These are phyloP conservation scores for Petaurus breviceps DNA, from an alignment of 2,113 vertebrate genomes.

Conservation along the genomic window DNA sequence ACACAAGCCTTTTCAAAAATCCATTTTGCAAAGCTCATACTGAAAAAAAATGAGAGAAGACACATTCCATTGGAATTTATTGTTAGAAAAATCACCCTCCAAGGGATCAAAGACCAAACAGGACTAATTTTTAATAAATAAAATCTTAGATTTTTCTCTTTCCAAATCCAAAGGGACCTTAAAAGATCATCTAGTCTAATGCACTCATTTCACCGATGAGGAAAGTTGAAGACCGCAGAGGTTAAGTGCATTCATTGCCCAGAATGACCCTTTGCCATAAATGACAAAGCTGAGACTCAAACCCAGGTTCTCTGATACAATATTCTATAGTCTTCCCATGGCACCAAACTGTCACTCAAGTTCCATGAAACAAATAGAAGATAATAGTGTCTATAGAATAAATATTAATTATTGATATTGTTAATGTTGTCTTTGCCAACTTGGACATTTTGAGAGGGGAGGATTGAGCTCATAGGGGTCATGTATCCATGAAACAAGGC, in stretches of 20 bases:
- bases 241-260: background rate
- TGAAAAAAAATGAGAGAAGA: constrained; percentile 68
- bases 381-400: background rate
- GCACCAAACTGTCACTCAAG: background rate
- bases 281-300: background rate
- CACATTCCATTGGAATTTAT: constrained; percentile 68
- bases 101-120: constrained; percentile 62
- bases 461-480: background rate
- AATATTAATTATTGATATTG: background rate
- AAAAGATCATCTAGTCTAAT: background rate
- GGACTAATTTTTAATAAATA: constrained; percentile 64
- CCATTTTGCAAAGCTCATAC: constrained; percentile 59
- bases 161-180: constrained; percentile 23
- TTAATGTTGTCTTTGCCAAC: background rate
- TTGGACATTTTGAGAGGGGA: background rate
- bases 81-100: constrained; percentile 66
- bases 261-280: background rate
- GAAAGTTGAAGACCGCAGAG: too few relatives aligned
- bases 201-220: background rate
- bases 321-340: background rate
- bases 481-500: background rate
- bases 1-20: constrained; percentile 53
- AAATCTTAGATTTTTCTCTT: constrained; percentile 69
- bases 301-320: background rate
- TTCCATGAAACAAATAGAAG: background rate